Conservation (phyloP, 1,140 invertebrate species). For the Drosophila kepulauana region DNA sequence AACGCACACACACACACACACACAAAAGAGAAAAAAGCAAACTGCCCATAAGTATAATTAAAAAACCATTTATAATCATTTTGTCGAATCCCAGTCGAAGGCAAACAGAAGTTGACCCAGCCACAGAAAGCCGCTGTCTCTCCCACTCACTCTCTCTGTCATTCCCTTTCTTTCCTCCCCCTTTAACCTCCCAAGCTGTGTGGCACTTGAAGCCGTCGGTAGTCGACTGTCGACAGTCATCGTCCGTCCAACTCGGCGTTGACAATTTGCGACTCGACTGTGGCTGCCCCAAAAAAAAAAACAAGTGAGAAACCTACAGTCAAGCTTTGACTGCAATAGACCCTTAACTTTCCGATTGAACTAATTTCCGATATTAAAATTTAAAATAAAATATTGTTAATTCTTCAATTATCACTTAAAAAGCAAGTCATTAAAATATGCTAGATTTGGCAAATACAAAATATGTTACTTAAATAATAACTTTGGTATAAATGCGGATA, state of each 20-base stretch:
- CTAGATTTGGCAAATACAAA: too few species aligned
- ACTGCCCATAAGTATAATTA: slow-evolving; percentile 67
- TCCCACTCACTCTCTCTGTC: background rate
- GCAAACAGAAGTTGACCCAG: slow-evolving; percentile 41
- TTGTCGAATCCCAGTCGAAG: slow-evolving; percentile 52
- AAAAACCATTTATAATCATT: slow-evolving; percentile 74
- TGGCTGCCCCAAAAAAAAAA: slow-evolving; percentile 17
- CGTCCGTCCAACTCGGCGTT: slow-evolving; percentile 24
- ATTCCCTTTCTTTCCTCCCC: background rate
- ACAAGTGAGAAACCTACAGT: too few species aligned
- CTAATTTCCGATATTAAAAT: too few species aligned
- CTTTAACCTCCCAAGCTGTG: background rate
- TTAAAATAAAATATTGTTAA: too few species aligned
- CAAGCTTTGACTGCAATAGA: too few species aligned
- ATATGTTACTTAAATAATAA: too few species aligned
- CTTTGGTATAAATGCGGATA: too few species aligned
- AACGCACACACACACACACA: background rate
- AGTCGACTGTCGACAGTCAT: slow-evolving; percentile 6
- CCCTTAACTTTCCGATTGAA: too few species aligned
- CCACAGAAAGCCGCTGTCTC: slow-evolving; percentile 1
- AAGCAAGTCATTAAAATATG: too few species aligned
- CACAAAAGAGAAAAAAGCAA: background rate
- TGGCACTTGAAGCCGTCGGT: slow-evolving; percentile 40
- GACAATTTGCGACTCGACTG: slow-evolving; percentile 33
- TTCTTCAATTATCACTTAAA: too few species aligned